Percentiles rank a stretch among this genome's conserved stretches.
Evolutionary conservation across 2,797 vertebrate genomes (phyloP).

Genomic region (Phoxinus dragarum): DNA sequence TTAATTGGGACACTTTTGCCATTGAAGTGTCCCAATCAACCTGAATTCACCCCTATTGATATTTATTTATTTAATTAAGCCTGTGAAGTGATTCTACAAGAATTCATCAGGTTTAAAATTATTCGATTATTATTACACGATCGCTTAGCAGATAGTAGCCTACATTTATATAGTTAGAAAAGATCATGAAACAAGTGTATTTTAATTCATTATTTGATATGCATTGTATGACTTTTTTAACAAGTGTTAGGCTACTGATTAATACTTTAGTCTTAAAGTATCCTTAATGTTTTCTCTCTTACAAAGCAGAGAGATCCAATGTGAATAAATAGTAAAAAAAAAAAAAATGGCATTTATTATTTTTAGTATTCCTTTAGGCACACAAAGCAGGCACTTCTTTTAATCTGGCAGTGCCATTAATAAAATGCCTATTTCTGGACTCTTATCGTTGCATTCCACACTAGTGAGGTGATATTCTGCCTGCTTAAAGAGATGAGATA

Average conservation of each 20-base stretch:
- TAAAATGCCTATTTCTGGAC: conserved; percentile 67
- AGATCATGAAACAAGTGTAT: background rate
- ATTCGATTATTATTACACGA: background rate
- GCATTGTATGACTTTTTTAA: background rate
- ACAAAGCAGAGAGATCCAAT: background rate
- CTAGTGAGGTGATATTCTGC: conserved; percentile 58
- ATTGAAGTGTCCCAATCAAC: background rate
- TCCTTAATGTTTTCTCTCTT: too few relatives aligned
- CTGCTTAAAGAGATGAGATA: conserved; percentile 6
- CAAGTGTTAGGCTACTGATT: too few relatives aligned
- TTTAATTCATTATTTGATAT: background rate
- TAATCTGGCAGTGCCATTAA: conserved; percentile 3
- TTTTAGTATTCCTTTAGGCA: conserved; percentile 21
- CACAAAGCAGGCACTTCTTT: background rate
- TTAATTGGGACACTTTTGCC: background rate
- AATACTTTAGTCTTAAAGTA: background rate
- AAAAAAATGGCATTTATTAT: background rate
- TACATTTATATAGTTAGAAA: background rate
- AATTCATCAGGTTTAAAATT: background rate
- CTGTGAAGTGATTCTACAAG: background rate
- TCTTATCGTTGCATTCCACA: conserved; percentile 67
- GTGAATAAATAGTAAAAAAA: background rate
- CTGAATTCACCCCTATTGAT: background rate
- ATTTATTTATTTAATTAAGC: background rate
- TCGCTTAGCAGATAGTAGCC: background rate